Base-by-base conservation (phyloP, 2,888 invertebrate species). In the Ennomos quercinarius region DNA sequence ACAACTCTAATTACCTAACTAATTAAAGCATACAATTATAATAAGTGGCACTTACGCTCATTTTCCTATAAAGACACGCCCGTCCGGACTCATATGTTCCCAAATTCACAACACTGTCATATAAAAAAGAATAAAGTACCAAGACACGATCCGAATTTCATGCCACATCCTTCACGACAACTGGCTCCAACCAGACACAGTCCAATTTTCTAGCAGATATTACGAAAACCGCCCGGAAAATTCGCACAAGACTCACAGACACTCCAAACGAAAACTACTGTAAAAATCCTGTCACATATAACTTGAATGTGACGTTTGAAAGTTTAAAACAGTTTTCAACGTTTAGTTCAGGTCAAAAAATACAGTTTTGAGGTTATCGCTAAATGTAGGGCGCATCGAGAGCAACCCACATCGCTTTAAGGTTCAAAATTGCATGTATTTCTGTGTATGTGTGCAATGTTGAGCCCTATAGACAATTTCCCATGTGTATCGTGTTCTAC, bases 351-450 rank as follows among this genome's bases (percentile, higher is more conserved):
- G 70, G 72, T 75, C 72, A 77, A 79, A 83, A 86, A 79, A 83
- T 83, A 72, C 66, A 79, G 81, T 84, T 91, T 92, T 89, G 83
- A 91, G 91, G 91, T 92, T 92, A 91, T 85, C 80, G 83, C 83
- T 81, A 79, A 86, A 89, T 86, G 89, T 88, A 87, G 88, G 89
- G 77, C 87, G 84, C 82, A 80, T 81, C 83, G 82, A 78, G 75
- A 79, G 78, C 73, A 74, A 77, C 78, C 72, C 72, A 67, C 42
- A 61, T 70, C 65, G 67, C 70, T 40, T 52, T 88, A 89, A 77
- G 81, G 89, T 80, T 77, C 76, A 87, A 64, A 83, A 76, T 91
- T 70, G 85, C 80, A 67, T 73, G 77, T 38, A 48, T 61, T 57
- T 64, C 50, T 69, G 49, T 64, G 61, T 62, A 60, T 83, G 83